Evolutionary conservation across 2,113 vertebrate genomes (phyloP), one percentile per base, ranked within the genome.

Genomic region (Callionymus lyra): DNA sequence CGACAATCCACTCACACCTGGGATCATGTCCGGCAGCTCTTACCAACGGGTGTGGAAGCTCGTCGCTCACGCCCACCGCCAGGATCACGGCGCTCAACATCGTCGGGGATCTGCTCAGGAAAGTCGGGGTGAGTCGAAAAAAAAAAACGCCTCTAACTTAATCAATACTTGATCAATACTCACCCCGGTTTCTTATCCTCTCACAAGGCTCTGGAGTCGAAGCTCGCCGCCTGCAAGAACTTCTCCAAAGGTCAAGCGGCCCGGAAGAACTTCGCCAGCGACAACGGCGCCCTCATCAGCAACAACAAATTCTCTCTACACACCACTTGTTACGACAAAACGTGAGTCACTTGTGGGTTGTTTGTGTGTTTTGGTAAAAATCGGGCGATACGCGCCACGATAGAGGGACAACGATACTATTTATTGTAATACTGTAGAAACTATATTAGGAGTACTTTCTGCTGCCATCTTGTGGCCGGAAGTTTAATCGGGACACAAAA

Each of bases 71-170:
- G 50, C 92, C 94, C 10, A 97, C 95, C 48, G 94, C 93, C 40
- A 86, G 95, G 77, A 94, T 98, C 84, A 97, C 94, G 36, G 95
- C 95, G 12, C 90, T 99, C 56, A 99, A 95, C 72, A 98, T 99
- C 14, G 95, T 99, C 56, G 92, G 95, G n/a, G 95, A 99, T 73
- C 91, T 99, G 44, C 76, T 99, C 59, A 85, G 92, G 66, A 99
- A 98, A 92, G 95, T 99, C 12, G 93, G 94, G 88, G 94, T 99
- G 82, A 81, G 90, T 80, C 13, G 37, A 13, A 16, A 15, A 14
- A 6, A 38, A 13, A 6, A 9, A 13, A 38, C 10, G 10, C 3
- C 15, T 16, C 14, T 9, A 38, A 38, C 36, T 10, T 6, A 6
- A 16, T 2, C 2, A n/a, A n/a, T n/a, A n/a, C n/a, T n/a, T n/a